phyloP scores from a whole-genome alignment of 2,113 vertebrate genomes.

The Sphyrna mokarran region DNA sequence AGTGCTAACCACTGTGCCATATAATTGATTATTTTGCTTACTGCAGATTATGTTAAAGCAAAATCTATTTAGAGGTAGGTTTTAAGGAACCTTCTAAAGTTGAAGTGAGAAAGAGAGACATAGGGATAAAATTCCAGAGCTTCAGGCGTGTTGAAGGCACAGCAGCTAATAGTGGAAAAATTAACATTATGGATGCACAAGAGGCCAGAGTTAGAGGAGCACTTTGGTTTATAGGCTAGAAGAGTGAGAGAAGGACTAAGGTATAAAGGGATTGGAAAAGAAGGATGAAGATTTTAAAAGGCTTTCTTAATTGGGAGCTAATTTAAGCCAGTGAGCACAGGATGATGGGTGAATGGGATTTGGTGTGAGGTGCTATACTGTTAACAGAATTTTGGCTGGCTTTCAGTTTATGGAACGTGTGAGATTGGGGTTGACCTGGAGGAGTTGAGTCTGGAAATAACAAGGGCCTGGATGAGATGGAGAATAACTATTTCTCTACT shows the following conservation, averaged over 20 bases:
- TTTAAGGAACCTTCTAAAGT: neutral
- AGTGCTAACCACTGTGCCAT: too few relatives aligned
- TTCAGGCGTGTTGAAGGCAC: neutral
- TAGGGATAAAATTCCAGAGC: neutral
- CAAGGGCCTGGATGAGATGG: neutral
- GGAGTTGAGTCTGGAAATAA: neutral
- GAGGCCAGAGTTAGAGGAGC: neutral
- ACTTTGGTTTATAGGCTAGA: too few relatives aligned
- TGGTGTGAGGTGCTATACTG: neutral
- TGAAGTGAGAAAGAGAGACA: neutral
- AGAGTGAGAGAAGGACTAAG: neutral
- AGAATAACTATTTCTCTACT: neutral
- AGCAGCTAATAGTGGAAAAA: neutral
- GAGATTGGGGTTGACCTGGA: neutral
- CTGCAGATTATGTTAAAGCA: neutral
- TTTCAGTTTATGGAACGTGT: neutral
- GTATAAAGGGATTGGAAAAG: too few relatives aligned
- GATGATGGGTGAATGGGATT: neutral
- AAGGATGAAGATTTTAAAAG: too few relatives aligned
- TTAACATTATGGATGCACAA: neutral
- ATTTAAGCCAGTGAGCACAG: neutral
- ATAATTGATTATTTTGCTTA: neutral
- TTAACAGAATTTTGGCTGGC: neutral
- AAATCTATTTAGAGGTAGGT: neutral
- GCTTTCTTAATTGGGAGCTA: neutral